phyloP scores from a whole-genome alignment of 2,888 invertebrate species.

The Trissonchulus sp. region DNA sequence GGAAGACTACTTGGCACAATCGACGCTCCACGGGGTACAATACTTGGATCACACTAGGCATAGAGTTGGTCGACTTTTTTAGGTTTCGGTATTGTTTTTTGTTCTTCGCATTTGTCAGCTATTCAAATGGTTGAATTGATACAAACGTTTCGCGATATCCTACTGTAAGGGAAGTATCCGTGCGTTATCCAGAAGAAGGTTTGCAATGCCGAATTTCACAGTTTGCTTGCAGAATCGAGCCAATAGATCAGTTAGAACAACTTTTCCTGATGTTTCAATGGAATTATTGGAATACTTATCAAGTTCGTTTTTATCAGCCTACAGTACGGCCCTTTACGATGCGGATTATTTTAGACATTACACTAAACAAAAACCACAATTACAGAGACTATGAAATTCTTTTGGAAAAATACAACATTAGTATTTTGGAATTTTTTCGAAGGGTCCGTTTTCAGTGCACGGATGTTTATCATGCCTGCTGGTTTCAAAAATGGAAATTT shows the following conservation, averaged over 20 bases:
- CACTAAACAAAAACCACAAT: not conserved
- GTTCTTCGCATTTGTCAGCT: conserved; percentile 6
- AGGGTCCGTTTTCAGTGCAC: conserved; percentile 20
- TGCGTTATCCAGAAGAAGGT: not conserved
- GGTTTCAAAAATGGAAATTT: conserved; percentile 21
- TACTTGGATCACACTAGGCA: not conserved
- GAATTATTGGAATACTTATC: conserved; percentile 23
- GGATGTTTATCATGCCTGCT: conserved; percentile 6
- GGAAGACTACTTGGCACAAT: not conserved
- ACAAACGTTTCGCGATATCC: not conserved
- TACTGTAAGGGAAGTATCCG: conserved; percentile 2
- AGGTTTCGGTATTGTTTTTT: not conserved
- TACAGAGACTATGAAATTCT: not conserved
- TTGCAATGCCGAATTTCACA: conserved; percentile 14
- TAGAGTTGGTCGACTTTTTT: not conserved
- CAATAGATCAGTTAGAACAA: not conserved
- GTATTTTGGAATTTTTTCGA: not conserved
- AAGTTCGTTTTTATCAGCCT: conserved; percentile 16
- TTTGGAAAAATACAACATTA: not conserved
- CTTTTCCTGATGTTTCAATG: not conserved
- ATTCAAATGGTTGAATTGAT: not conserved
- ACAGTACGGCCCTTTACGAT: conserved; percentile 19
- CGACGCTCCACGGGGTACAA: conserved; percentile 20
- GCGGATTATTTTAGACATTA: conserved; percentile 8
- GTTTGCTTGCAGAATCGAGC: conserved; percentile 14